Percentiles rank a stretch among this genome's conserved stretches.
phyloP scores from a whole-genome alignment of 1,140 invertebrate species.

The Cheumatopsyche charites region DNA sequence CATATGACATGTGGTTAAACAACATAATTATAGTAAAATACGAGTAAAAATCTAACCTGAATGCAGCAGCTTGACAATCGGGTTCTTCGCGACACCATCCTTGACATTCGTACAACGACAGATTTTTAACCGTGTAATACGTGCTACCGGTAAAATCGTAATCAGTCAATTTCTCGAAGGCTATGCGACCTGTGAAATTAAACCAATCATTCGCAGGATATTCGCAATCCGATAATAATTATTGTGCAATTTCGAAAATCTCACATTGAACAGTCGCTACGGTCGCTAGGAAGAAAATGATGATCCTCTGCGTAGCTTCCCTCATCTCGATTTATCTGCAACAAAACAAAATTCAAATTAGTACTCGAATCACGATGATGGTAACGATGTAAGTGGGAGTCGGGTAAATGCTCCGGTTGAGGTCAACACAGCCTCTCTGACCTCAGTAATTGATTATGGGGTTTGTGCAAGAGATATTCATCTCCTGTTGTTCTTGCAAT shows the following conservation, averaged over 20 bases:
- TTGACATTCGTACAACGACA: conserved; percentile 92
- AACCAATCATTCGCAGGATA: conserved; percentile 6
- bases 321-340: conserved; percentile 44
- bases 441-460: conserved; percentile 1
- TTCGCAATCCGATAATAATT: background rate
- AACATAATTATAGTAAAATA: too few relatives aligned
- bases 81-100: conserved; percentile 92
- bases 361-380: background rate
- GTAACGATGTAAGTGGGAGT: background rate
- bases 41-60: conserved; percentile 63
- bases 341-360: conserved; percentile 36
- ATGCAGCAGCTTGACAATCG: conserved; percentile 88
- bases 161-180: conserved; percentile 93
- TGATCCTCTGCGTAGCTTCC: conserved; percentile 44
- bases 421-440: background rate
- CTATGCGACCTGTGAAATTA: conserved; percentile 71
- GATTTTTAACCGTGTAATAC: conserved; percentile 90
- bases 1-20: too few relatives aligned
- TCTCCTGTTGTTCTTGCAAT: background rate
- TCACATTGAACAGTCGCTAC: conserved; percentile 34
- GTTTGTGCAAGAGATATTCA: conserved; percentile 8
- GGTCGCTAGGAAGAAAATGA: conserved; percentile 34
- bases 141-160: conserved; percentile 88
- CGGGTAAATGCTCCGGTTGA: background rate
- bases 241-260: background rate